Evolutionary conservation across 2,797 vertebrate genomes (phyloP), one percentile per base, ranked within the genome.

Genomic region (Gymnothorax javanicus): DNA sequence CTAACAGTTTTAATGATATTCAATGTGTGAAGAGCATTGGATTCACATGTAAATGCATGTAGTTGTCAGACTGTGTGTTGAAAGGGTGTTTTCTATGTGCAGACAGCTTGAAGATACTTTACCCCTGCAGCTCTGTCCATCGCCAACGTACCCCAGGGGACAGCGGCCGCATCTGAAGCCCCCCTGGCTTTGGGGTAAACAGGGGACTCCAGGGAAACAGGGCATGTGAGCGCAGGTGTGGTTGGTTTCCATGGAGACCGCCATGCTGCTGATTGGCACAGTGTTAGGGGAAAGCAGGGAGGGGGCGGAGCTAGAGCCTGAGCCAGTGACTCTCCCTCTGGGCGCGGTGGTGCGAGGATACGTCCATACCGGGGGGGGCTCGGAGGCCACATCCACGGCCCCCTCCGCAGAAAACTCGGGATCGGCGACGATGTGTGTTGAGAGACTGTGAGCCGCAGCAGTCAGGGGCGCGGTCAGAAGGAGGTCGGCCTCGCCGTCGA

Each of bases 111-210:
- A 9, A n/a, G 23, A 25, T 13, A 69, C 64, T 8, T 23, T 69
- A 97, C 96, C 96, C 94, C 95, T 91, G 90, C 97, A 97, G 0
- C 67, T 87, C 23, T 57, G 90, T 85, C 96, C 96, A 57, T 97
- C 94, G 62, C 96, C 94, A 0, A 86, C 92, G 92, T 96, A 96
- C n/a, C 96, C 96, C 0, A 88, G 17, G 0, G 96, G 96, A 90
- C 96, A 97, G 84, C 93, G 89, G 1, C 95, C 96, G 25, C 96
- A 97, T 81, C 84, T 92, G 84, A 94, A 91, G 9, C 87, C 88
- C 7, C 91, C 93, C 0, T 73, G 89, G 3, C 5, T 0, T 0
- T 8, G 73, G 0, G 62, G 86, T 54, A 95, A 82, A 0, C 97
- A 97, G 50, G 7, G 90, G 84, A 96, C 96, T 0, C 94, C 95